Evolutionary conservation across 1,140 invertebrate species (phyloP).

Genomic region (Radopholus similis): DNA sequence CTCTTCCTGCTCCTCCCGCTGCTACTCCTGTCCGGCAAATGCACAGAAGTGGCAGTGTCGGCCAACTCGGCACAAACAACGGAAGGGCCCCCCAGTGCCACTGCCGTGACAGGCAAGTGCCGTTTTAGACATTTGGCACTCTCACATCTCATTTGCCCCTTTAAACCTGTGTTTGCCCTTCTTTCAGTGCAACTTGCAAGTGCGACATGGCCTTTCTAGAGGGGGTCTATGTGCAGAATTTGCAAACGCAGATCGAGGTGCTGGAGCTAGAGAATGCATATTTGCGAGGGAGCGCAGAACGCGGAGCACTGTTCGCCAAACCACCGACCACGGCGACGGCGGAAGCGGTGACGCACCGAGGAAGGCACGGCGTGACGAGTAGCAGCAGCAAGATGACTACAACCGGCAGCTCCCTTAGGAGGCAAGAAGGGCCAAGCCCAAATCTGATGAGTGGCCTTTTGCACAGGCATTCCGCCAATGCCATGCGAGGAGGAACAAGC

Average conservation of each 20-base stretch:
- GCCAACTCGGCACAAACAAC: not conserved
- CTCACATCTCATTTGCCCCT: too few species aligned
- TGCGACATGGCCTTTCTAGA: constrained; percentile 43
- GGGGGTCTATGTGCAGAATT: constrained; percentile 44
- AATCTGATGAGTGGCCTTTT: too few species aligned
- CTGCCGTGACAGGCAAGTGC: too few species aligned
- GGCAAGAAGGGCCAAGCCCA: too few species aligned
- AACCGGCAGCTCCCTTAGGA: too few species aligned
- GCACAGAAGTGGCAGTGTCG: not conserved
- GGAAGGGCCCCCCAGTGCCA: not conserved
- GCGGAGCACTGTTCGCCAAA: not conserved
- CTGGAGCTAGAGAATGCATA: constrained; percentile 44
- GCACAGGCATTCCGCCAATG: not conserved
- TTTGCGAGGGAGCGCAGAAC: constrained; percentile 28
- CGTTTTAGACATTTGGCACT: too few species aligned
- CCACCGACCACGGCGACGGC: not conserved
- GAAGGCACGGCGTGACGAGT: too few species aligned
- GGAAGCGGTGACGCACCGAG: too few species aligned
- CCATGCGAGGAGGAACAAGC: not conserved
- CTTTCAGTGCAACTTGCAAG: constrained; percentile 22
- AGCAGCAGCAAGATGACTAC: too few species aligned
- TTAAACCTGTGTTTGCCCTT: constrained; percentile 1
- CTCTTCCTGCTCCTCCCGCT: not conserved
- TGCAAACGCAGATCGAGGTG: constrained; percentile 43
- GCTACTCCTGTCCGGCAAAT: too few species aligned